phyloP scores from a whole-genome alignment of 2,113 vertebrate genomes.

The Acrocephalus arundinaceus region DNA sequence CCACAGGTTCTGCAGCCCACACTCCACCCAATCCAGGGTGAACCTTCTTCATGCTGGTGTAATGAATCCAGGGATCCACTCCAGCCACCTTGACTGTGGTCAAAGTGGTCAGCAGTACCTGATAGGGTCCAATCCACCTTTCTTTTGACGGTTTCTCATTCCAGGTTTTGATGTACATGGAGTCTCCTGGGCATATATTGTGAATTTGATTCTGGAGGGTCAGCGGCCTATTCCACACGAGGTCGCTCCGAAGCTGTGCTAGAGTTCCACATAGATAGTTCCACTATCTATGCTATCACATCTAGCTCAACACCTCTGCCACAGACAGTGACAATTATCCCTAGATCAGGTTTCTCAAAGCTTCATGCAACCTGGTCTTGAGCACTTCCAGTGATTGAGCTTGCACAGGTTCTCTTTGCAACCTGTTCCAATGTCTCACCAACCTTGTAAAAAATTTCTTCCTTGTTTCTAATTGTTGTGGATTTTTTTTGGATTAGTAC shows the following conservation, averaged over 20 bases:
- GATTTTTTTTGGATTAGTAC: background rate
- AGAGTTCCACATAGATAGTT: too few species aligned
- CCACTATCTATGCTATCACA: too few species aligned
- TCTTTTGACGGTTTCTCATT: background rate
- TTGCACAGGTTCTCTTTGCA: background rate
- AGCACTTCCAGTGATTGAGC: background rate
- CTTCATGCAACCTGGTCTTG: background rate
- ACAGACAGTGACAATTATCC: background rate
- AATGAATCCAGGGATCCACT: too few species aligned
- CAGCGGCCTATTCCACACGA: too few species aligned
- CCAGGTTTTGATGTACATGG: background rate
- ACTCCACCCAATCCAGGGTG: too few species aligned
- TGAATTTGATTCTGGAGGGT: too few species aligned
- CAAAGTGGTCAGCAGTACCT: background rate
- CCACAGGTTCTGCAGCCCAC: too few species aligned
- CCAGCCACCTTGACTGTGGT: too few species aligned
- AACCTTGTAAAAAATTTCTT: background rate
- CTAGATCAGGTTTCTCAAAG: background rate
- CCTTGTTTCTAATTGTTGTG: background rate
- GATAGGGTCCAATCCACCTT: background rate
- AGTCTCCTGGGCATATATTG: too few species aligned
- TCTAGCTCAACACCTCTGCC: background rate
- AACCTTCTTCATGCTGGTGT: too few species aligned
- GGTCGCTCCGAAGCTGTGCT: too few species aligned
- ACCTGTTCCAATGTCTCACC: background rate